These are phyloP conservation scores for Sarcophaga variegata DNA, from an alignment of 2,888 invertebrate species.

Conservation along the genomic window DNA sequence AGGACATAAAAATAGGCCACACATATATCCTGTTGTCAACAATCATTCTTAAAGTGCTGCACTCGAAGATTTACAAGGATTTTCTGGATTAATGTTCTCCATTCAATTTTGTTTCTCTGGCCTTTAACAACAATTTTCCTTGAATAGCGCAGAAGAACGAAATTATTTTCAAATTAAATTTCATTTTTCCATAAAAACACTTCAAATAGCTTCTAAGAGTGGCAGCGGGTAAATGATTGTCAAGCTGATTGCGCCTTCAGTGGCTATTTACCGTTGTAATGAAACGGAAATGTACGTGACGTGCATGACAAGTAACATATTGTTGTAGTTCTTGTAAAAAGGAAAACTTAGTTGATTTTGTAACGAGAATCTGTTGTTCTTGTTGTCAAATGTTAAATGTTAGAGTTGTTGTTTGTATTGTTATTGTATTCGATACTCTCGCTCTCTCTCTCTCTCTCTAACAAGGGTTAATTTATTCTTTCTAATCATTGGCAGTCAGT, in stretches of 20 bases:
- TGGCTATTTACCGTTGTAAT: constrained; percentile 45
- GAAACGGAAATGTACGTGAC: constrained; percentile 45
- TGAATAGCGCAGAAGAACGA: background rate
- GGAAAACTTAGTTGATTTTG: background rate
- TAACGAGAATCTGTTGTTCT: too few relatives aligned
- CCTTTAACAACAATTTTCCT: background rate
- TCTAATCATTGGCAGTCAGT: background rate
- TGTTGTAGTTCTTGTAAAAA: background rate
- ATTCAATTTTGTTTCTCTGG: constrained; percentile 23
- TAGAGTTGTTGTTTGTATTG: background rate
- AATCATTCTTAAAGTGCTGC: constrained; percentile 44
- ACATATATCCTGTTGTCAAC: background rate
- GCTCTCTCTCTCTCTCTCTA: constrained; percentile 8
- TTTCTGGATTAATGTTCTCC: constrained; percentile 1
- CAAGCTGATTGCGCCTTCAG: background rate
- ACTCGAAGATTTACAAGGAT: constrained; percentile 1
- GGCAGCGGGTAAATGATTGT: background rate
- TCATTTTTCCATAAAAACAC: background rate
- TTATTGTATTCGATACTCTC: constrained; percentile 46
- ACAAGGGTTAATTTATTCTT: constrained; percentile 62
- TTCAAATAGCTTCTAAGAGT: background rate
- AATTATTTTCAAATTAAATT: constrained; percentile 56
- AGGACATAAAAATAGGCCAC: background rate
- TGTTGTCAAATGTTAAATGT: background rate
- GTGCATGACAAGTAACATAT: constrained; percentile 63